phyloP scores from a whole-genome alignment of 2,113 vertebrate species.

The Chitala chitala region DNA sequence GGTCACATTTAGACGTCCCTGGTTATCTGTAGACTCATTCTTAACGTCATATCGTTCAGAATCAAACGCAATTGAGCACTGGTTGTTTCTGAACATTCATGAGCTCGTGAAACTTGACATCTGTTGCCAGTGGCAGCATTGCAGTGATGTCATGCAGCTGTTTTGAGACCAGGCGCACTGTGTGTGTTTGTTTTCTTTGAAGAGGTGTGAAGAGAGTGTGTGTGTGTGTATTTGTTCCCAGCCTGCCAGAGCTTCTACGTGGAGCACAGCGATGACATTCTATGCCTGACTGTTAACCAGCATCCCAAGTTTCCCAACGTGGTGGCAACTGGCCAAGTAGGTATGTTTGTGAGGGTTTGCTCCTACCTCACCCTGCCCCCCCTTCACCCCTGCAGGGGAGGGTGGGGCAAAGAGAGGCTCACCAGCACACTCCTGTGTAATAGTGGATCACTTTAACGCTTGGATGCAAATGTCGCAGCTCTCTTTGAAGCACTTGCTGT shows the following conservation, averaged over 20 bases:
- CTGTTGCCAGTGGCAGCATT: not conserved
- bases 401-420: not conserved
- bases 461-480: not conserved
- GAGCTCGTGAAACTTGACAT: not conserved
- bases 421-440: not conserved
- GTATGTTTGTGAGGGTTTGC: slow-evolving; percentile 82
- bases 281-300: slow-evolving; percentile 98
- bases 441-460: not conserved
- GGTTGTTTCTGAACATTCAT: not conserved
- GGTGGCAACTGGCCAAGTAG: slow-evolving; percentile 99
- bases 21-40: not conserved
- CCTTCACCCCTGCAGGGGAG: not conserved
- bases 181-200: not conserved
- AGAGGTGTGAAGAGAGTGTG: slow-evolving; percentile 4
- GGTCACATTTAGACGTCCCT: not conserved
- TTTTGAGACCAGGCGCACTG: not conserved
- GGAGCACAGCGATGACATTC: slow-evolving; percentile 96
- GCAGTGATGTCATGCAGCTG: not conserved
- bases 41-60: not conserved
- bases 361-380: slow-evolving; percentile 37
- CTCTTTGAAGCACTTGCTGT: too few species aligned
- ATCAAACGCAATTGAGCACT: not conserved
- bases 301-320: slow-evolving; percentile 97
- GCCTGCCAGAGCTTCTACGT: slow-evolving; percentile 96
- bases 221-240: slow-evolving; percentile 46